A percentile compares a stretch with the other conserved stretches of the same genome.
Conservation (phyloP, 1,140 invertebrate species). For the Drosophila takahashii region DNA sequence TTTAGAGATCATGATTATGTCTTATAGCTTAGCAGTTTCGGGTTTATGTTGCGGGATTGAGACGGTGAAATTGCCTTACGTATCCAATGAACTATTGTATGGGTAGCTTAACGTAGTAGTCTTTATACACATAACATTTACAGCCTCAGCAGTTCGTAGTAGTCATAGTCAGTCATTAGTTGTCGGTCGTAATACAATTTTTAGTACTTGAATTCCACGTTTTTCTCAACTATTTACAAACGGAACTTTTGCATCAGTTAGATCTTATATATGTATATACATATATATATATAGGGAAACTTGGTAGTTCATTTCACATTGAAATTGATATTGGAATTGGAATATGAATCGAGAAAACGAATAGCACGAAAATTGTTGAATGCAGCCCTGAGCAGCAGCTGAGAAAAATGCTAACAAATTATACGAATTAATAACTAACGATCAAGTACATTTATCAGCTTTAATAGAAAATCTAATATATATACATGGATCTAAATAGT, state of each 20-base stretch:
- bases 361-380: slow-evolving; percentile 33
- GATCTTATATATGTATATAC: slow-evolving; percentile 28
- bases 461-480: slow-evolving; percentile 79
- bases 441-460: slow-evolving; percentile 80
- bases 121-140: slow-evolving; percentile 65
- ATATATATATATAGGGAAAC: slow-evolving; percentile 26
- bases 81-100: slow-evolving; percentile 75
- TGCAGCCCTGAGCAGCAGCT: not conserved
- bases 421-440: slow-evolving; percentile 71
- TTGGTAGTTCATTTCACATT: slow-evolving; percentile 80
- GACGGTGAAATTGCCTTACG: slow-evolving; percentile 75
- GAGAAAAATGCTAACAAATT: slow-evolving; percentile 65
- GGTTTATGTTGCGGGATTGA: slow-evolving; percentile 50
- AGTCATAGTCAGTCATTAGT: slow-evolving; percentile 11
- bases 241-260: slow-evolving; percentile 43
- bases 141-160: slow-evolving; percentile 29
- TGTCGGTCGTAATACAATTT: slow-evolving; percentile 37
- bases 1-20: slow-evolving; percentile 28
- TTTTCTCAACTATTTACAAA: slow-evolving; percentile 63
- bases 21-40: slow-evolving; percentile 47
- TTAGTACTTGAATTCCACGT: slow-evolving; percentile 45
- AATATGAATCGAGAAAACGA: slow-evolving; percentile 9
- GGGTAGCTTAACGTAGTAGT: slow-evolving; percentile 59
- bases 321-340: slow-evolving; percentile 67
- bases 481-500: slow-evolving; percentile 46